Evolutionary conservation across 35 echinoderm and acorn worm genomes (phyloP).

Genomic region (Apostichopus californicus): DNA sequence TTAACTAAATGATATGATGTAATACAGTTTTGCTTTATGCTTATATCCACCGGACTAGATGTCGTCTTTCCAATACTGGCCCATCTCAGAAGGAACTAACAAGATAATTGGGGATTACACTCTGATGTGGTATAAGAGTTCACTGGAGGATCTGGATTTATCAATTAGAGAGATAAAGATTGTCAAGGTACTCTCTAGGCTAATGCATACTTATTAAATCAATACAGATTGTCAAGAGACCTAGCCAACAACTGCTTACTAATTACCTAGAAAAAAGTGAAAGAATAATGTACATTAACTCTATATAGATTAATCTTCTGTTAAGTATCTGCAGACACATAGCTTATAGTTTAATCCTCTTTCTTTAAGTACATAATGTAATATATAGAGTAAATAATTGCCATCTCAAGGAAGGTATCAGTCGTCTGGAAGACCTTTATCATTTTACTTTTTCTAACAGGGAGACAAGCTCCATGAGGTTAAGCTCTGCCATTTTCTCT

Average conservation of each 20-base stretch:
- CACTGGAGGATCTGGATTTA: not conserved
- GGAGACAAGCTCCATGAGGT: constrained; percentile 2
- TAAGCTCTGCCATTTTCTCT: not conserved
- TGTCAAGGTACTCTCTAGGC: not conserved
- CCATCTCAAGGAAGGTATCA: too few species aligned
- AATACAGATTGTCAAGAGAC: too few species aligned
- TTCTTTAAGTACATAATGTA: too few species aligned
- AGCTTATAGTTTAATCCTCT: too few species aligned
- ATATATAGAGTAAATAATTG: too few species aligned
- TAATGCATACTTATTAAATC: not conserved
- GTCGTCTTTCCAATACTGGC: not conserved
- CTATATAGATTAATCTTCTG: too few species aligned
- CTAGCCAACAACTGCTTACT: not conserved
- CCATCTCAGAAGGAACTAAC: not conserved
- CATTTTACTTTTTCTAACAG: not conserved
- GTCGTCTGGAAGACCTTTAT: too few species aligned
- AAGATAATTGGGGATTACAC: constrained; percentile 14
- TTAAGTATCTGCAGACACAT: too few species aligned
- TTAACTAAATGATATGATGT: too few species aligned
- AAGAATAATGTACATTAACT: too few species aligned
- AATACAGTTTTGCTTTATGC: too few species aligned
- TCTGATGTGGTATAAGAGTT: not conserved
- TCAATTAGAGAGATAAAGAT: constrained; percentile 11
- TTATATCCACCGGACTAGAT: not conserved
- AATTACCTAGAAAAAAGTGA: not conserved